Conservation (phyloP, 2,113 vertebrate species). For the Bungarus multicinctus region DNA sequence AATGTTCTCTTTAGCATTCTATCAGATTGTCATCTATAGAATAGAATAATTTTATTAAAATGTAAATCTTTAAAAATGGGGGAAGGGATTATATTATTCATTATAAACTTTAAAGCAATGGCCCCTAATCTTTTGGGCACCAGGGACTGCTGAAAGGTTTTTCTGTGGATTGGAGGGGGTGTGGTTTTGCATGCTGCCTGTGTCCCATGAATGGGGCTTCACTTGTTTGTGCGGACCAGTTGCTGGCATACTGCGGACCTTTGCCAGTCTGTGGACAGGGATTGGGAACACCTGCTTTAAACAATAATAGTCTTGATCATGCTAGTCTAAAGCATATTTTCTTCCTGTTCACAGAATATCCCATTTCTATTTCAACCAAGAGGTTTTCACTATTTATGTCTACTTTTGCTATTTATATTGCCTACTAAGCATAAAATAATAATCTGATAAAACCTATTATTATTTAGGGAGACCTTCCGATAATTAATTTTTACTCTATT, state of each 20-base stretch:
- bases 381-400: conserved; percentile 41
- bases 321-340: conserved; percentile 24
- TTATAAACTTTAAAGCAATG: background rate
- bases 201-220: no score
- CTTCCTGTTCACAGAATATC: conserved; percentile 30
- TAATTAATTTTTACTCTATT: conserved; percentile 46
- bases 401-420: conserved; percentile 41
- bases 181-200: no score
- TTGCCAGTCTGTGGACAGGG: no score
- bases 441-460: conserved; percentile 44
- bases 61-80: background rate
- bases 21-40: background rate
- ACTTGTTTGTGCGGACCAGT: no score
- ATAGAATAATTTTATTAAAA: background rate
- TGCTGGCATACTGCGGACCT: no score
- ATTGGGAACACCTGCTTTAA: no score
- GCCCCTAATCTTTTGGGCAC: no score
- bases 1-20: background rate
- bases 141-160: no score
- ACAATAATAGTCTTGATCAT: background rate
- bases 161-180: no score
- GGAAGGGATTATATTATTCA: background rate
- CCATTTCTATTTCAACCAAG: conserved; percentile 23
- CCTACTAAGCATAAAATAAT: conserved; percentile 21
- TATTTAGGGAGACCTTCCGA: conserved; percentile 30